phyloP scores from a whole-genome alignment of 2,113 vertebrate genomes.

The Sarotherodon lohbergeri region DNA sequence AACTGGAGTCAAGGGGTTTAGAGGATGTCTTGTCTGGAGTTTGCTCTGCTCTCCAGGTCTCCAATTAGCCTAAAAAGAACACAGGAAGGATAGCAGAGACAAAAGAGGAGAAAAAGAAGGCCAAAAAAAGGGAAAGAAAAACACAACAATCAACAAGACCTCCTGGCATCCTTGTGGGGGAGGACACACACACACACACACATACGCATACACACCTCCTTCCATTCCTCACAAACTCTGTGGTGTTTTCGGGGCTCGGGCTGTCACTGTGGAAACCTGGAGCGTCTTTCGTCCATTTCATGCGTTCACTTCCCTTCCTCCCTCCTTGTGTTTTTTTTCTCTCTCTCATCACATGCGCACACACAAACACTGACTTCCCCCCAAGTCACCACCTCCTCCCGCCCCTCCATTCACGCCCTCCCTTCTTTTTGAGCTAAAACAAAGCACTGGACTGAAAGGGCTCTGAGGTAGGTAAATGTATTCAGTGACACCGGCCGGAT shows the following conservation, averaged over 20 bases:
- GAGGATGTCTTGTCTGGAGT: constrained; percentile 49
- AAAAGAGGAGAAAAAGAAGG: constrained; percentile 43
- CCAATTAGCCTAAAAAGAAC: constrained; percentile 71
- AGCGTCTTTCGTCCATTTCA: constrained; percentile 56
- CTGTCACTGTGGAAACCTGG: constrained; percentile 85
- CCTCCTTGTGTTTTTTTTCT: constrained; percentile 63
- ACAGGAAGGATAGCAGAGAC: constrained; percentile 50
- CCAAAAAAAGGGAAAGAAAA: constrained; percentile 61
- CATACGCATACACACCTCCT: constrained; percentile 1
- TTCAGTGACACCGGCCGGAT: constrained; percentile 97
- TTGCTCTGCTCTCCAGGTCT: constrained; percentile 53
- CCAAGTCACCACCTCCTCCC: constrained; percentile 56
- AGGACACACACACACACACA: background rate
- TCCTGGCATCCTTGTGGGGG: constrained; percentile 58
- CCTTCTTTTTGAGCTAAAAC: constrained; percentile 74
- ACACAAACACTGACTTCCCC: constrained; percentile 11
- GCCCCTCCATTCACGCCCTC: constrained; percentile 78
- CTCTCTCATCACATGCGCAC: constrained; percentile 25
- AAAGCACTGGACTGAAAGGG: constrained; percentile 81
- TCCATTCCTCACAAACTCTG: constrained; percentile 22
- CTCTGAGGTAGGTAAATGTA: constrained; percentile 99
- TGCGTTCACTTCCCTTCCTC: constrained; percentile 64
- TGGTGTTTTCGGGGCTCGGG: constrained; percentile 66
- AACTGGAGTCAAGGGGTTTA: constrained; percentile 59
- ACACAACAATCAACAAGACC: constrained; percentile 70